A percentile compares a stretch with the other conserved stretches of the same genome.
These are phyloP conservation scores for Brachypalpus laphriformis DNA, from an alignment of 2,888 invertebrate genomes.

Conservation along the genomic window DNA sequence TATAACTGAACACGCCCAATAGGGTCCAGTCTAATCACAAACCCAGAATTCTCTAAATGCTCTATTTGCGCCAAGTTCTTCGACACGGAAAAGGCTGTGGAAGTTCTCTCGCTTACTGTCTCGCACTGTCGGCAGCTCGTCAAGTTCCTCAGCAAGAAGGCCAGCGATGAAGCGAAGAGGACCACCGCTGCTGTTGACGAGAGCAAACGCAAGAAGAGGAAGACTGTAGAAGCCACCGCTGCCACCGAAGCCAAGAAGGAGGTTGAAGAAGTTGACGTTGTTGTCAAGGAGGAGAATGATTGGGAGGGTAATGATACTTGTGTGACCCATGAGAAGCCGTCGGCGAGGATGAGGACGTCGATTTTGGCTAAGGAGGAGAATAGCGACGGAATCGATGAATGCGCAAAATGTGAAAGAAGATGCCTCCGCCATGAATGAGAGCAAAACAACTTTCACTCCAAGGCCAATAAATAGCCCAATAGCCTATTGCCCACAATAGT, in stretches of 20 bases:
- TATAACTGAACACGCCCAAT: constrained; percentile 86
- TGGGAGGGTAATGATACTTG: constrained; percentile 79
- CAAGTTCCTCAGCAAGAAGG: constrained; percentile 83
- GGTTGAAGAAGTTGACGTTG: constrained; percentile 84
- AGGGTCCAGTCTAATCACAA: constrained; percentile 85
- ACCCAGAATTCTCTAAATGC: constrained; percentile 87
- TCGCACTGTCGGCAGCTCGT: constrained; percentile 88
- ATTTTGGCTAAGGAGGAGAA: constrained; percentile 78
- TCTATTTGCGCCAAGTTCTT: constrained; percentile 87
- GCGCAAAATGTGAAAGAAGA: constrained; percentile 76
- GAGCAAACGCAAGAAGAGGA: constrained; percentile 83
- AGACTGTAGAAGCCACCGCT: constrained; percentile 82
- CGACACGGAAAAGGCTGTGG: constrained; percentile 85
- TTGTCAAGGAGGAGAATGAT: constrained; percentile 80
- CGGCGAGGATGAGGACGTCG: constrained; percentile 84
- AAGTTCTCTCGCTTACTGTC: constrained; percentile 86
- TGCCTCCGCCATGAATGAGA: constrained; percentile 76
- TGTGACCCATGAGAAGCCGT: constrained; percentile 83
- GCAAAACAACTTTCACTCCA: constrained; percentile 76
- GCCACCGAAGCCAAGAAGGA: constrained; percentile 80
- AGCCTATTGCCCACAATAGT: no score
- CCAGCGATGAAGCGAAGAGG: constrained; percentile 83
- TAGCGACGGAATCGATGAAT: constrained; percentile 78
- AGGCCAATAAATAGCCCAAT: no score
- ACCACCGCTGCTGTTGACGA: constrained; percentile 82